phyloP scores from a whole-genome alignment of 2,888 invertebrate genomes.

The Periphyllus acericola region DNA sequence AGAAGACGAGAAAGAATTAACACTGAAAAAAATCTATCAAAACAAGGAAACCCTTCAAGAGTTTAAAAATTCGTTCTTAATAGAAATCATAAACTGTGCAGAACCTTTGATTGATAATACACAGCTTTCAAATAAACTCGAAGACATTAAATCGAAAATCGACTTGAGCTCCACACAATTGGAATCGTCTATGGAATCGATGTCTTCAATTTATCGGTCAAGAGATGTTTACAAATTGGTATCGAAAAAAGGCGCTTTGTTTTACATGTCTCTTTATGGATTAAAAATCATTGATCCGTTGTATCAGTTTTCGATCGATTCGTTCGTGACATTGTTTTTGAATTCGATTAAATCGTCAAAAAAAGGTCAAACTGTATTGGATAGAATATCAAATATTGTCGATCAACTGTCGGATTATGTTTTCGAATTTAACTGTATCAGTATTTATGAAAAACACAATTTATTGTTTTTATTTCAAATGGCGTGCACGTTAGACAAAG shows the following conservation, averaged over 20 bases:
- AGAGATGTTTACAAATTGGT: conserved; percentile 32
- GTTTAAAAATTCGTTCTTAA: conserved; percentile 18
- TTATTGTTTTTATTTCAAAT: conserved; percentile 91
- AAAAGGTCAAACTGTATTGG: not conserved
- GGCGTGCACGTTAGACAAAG: conserved; percentile 82
- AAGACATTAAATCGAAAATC: conserved; percentile 34
- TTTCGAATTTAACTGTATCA: conserved; percentile 40
- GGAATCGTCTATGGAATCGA: not conserved
- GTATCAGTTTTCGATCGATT: conserved; percentile 49
- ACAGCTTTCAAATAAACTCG: conserved; percentile 16
- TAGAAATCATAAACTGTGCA: not conserved
- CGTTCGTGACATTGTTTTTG: not conserved
- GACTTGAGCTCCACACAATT: not conserved
- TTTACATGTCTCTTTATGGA: conserved; percentile 27
- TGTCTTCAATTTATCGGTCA: conserved; percentile 4
- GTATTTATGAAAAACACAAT: conserved; percentile 73
- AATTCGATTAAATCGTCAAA: conserved; percentile 19
- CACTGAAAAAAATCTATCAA: conserved; percentile 14
- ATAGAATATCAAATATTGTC: conserved; percentile 45
- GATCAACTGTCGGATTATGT: conserved; percentile 18
- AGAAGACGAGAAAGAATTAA: conserved; percentile 6
- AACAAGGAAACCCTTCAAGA: conserved; percentile 15
- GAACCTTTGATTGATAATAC: conserved; percentile 35
- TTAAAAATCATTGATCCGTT: conserved; percentile 25
- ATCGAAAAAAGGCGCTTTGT: conserved; percentile 21